phyloP scores from a whole-genome alignment of 1,140 invertebrate genomes.

The Platyura marginata region DNA sequence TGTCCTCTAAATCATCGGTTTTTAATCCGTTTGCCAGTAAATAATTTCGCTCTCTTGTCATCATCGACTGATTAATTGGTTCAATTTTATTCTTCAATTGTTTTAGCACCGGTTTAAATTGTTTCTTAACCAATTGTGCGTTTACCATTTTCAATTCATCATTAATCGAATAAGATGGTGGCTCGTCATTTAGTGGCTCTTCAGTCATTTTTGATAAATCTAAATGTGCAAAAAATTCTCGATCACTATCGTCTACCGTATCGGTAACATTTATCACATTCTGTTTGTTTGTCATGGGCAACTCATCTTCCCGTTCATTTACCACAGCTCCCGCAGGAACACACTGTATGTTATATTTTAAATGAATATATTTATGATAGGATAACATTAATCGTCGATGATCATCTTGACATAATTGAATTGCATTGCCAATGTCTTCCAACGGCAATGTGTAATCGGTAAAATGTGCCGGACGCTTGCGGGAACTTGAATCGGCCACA shows the following conservation, averaged over 20 bases:
- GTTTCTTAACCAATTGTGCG: conserved; percentile 17
- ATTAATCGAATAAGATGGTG: too few relatives aligned
- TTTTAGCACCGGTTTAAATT: conserved; percentile 18
- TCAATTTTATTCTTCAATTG: conserved; percentile 22
- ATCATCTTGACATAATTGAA: conserved; percentile 22
- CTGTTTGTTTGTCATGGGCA: not conserved
- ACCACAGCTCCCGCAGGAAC: too few relatives aligned
- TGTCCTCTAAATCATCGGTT: conserved; percentile 15
- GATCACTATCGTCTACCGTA: not conserved
- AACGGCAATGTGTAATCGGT: too few relatives aligned
- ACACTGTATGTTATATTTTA: too few relatives aligned
- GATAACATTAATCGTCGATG: conserved; percentile 21
- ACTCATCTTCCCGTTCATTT: too few relatives aligned
- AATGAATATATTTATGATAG: conserved; percentile 22
- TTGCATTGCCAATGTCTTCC: too few relatives aligned
- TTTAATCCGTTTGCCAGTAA: conserved; percentile 20
- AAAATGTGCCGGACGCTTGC: too few relatives aligned
- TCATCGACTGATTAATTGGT: conserved; percentile 20
- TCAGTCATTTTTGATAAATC: not conserved
- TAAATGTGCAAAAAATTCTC: not conserved
- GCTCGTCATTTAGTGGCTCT: not conserved
- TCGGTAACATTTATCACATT: not conserved
- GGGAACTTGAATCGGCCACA: too few relatives aligned
- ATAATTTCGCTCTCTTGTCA: conserved; percentile 19
- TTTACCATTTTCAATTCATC: conserved; percentile 20